A percentile compares a stretch with the other conserved stretches of the same genome.
Conservation (phyloP, 2,888 invertebrate genomes). For the Ctena decussata region DNA sequence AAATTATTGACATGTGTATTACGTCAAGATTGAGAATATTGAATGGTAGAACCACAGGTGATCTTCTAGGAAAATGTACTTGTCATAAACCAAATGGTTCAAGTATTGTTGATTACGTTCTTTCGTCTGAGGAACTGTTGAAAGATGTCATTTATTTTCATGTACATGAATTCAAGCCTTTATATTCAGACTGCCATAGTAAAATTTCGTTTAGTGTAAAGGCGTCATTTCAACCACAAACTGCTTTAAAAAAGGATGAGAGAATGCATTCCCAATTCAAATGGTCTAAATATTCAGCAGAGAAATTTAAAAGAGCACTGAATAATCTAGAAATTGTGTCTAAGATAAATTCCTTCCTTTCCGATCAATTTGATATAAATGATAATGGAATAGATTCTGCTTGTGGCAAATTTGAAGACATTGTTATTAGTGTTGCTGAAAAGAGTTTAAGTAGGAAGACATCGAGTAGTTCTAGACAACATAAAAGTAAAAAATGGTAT, state of each 20-base stretch:
- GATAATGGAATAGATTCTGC: not conserved
- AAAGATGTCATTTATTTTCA: constrained; percentile 8
- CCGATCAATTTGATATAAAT: not conserved
- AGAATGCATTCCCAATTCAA: not conserved
- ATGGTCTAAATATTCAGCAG: not conserved
- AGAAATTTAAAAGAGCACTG: not conserved
- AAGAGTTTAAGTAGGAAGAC: too few species aligned
- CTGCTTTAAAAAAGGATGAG: not conserved
- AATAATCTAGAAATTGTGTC: not conserved
- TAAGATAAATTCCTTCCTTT: not conserved
- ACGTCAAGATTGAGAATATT: not conserved
- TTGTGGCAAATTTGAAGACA: not conserved
- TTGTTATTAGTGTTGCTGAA: too few species aligned
- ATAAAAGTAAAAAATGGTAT: too few species aligned
- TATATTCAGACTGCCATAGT: not conserved
- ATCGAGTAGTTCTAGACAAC: too few species aligned
- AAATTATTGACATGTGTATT: not conserved
- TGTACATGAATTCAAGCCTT: not conserved
- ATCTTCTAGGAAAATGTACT: not conserved
- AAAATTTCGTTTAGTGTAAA: not conserved
- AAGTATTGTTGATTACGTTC: not conserved
- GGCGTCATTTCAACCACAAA: not conserved
- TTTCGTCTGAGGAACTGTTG: not conserved
- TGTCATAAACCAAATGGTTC: constrained; percentile 2
- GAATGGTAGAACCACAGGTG: not conserved